Percentiles rank a stretch among this genome's conserved stretches.
Conservation (phyloP, 2,797 vertebrate genomes). For the Sebastes hubbsi region DNA sequence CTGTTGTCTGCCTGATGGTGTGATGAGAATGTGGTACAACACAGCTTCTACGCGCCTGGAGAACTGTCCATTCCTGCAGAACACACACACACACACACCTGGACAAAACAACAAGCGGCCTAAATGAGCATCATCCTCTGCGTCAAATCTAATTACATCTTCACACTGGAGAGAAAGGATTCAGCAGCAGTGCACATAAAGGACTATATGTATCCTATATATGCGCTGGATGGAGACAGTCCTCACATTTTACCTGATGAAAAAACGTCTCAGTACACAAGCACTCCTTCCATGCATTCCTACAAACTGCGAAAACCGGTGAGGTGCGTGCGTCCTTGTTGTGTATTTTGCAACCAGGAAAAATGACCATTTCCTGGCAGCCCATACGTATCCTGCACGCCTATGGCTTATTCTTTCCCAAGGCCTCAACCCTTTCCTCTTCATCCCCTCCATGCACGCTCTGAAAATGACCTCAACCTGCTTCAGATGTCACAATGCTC, state of each 20-base stretch:
- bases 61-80: background rate
- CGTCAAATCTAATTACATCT: background rate
- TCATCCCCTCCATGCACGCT: background rate
- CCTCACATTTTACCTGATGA: background rate
- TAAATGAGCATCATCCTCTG: background rate
- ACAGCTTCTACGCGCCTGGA: background rate
- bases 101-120: background rate
- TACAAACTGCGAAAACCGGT: too few species aligned
- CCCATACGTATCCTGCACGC: slow-evolving; percentile 36
- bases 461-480: background rate
- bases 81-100: background rate
- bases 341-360: slow-evolving; percentile 21
- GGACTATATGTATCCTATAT: background rate
- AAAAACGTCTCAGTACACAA: background rate
- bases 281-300: background rate
- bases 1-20: background rate
- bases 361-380: slow-evolving; percentile 51
- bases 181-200: background rate
- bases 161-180: background rate
- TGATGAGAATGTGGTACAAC: background rate
- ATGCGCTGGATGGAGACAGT: background rate
- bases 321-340: slow-evolving; percentile 20
- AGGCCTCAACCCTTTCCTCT: slow-evolving; percentile 42
- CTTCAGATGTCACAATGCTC: slow-evolving; percentile 1
- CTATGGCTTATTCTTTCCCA: slow-evolving; percentile 27